Evolutionary conservation across 2,888 invertebrate genomes (phyloP).

Genomic region (Sphaeridia pumilis): DNA sequence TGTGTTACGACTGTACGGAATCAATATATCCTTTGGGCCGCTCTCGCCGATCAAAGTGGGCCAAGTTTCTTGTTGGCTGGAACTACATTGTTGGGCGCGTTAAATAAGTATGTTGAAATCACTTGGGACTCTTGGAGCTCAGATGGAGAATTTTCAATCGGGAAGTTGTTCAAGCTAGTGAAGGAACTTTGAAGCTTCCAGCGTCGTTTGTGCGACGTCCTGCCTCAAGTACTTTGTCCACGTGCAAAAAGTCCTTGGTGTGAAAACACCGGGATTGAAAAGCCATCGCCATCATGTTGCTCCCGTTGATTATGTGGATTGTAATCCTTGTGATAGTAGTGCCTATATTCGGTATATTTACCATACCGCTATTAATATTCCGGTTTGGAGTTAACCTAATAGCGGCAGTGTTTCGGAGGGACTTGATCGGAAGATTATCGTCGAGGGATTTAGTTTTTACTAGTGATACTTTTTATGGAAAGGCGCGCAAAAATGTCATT

Average conservation of each 20-base stretch:
- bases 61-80: too few species aligned
- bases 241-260: neutral
- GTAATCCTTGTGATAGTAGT: constrained; percentile 29
- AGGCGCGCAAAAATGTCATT: constrained; percentile 32
- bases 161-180: too few species aligned
- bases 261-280: neutral
- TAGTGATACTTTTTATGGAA: constrained; percentile 32
- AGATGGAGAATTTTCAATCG: too few species aligned
- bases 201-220: too few species aligned
- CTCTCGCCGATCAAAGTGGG: too few species aligned
- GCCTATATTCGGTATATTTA: constrained; percentile 25
- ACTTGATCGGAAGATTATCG: constrained; percentile 27
- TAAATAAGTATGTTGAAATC: too few species aligned
- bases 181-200: too few species aligned
- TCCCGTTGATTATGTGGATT: constrained; percentile 34
- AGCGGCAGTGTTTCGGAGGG: constrained; percentile 16
- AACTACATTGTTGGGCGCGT: too few species aligned
- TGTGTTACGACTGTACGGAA: too few species aligned
- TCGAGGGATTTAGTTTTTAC: constrained; percentile 34
- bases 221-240: neutral
- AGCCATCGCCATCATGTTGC: constrained; percentile 26
- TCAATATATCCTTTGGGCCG: too few species aligned
- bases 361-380: constrained; percentile 26
- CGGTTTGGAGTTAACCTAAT: constrained; percentile 28
- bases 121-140: too few species aligned